Conservation (phyloP, 2,888 invertebrate species). For the Meloe dianella region DNA sequence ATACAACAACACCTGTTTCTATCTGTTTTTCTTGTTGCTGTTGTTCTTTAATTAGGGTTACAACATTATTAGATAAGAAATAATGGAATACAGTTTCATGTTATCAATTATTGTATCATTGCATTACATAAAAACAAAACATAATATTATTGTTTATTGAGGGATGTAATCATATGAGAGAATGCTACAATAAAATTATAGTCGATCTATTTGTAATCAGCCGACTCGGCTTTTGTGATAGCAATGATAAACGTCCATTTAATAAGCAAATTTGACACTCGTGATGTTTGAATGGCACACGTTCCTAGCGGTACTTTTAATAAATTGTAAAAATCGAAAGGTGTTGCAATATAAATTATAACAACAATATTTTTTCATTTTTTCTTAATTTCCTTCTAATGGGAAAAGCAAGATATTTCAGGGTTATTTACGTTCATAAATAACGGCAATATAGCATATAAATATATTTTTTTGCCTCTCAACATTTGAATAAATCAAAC, state of each 20-base stretch:
- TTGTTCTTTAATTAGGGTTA: not conserved
- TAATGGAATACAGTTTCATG: not conserved
- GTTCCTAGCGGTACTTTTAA: not conserved
- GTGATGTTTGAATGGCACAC: not conserved
- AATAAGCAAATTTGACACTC: not conserved
- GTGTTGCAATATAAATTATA: slow-evolving; percentile 3
- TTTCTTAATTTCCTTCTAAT: not conserved
- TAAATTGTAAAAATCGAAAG: not conserved
- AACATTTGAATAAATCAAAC: slow-evolving; percentile 5
- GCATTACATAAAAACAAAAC: not conserved
- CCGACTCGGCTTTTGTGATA: not conserved
- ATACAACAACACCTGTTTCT: not conserved
- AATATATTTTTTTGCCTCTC: not conserved
- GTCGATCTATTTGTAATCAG: not conserved
- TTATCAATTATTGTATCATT: not conserved
- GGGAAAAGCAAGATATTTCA: slow-evolving; percentile 29
- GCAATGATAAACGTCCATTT: not conserved
- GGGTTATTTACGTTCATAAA: slow-evolving; percentile 15
- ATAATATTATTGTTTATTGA: not conserved
- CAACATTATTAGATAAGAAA: not conserved
- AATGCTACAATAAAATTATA: too few species aligned
- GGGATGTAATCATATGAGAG: not conserved
- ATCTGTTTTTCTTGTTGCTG: not conserved
- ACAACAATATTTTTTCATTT: not conserved
- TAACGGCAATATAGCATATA: not conserved